Evolutionary conservation across 2,113 vertebrate species (phyloP), one percentile per base, ranked within the genome.

Genomic region (Astur gentilis): DNA sequence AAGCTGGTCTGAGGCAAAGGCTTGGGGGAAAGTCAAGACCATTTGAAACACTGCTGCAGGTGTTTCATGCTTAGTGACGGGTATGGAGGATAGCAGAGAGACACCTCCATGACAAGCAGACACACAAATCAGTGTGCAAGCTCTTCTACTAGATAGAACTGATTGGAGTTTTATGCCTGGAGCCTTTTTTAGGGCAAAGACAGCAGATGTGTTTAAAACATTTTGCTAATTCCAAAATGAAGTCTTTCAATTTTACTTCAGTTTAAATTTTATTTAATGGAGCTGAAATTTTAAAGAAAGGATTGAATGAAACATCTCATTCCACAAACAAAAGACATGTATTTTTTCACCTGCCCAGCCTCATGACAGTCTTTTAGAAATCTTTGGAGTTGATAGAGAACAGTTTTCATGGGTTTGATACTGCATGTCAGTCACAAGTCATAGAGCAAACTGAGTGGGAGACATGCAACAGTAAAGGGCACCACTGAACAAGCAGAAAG

Each of bases 281-380:
- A 20, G 49, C 6, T 18, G 25, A 18, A 13, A 29, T 36, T 50
- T 82, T 71, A 7, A 16, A 83, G 55, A 83, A 45, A 2, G 7
- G 2, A 6, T 52, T 23, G 19, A 76, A 52, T 57, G 6, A 83
- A 93, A 36, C 3, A 8, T 26, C 15, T 86, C 7, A 67, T 86
- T 65, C 14, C 17, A 75, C 18, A 27, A 71, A 58, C 0, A 79
- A 62, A 80, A 10, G 1, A 36, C 11, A 10, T 2, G 0, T 38
- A 31, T 60, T 75, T 91, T 85, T 83, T 72, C 36, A 76, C 13
- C 9, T 57, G 10, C 42, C 6, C 14, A 62, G 6, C 13, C 83
- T 67, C 23, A 44, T 34, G 13, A 66, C 36, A 57, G 31, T 27
- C 16, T 65, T 78, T 40, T 45, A 47, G 71, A 72, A 66, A 38